Conservation (phyloP, 2,113 vertebrate genomes). For the human region DNA sequence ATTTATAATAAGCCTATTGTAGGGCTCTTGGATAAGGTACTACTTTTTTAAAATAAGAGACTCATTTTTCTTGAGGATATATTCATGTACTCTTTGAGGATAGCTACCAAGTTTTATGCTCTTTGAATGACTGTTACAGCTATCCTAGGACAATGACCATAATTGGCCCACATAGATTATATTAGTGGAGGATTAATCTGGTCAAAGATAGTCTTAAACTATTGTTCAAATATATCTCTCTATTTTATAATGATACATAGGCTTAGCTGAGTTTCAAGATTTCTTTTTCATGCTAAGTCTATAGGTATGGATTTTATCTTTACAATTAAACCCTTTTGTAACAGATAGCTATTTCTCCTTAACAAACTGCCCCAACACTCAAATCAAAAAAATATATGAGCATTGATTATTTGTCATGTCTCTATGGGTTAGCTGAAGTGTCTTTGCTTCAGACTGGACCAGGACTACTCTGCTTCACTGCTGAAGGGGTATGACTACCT, state of each 20-base stretch:
- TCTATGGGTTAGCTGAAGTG: not conserved
- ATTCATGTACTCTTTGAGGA: not conserved
- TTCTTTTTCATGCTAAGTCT: slow-evolving; percentile 27
- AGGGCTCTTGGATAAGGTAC: not conserved
- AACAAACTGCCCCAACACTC: not conserved
- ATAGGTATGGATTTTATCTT: not conserved
- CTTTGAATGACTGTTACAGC: slow-evolving; percentile 1
- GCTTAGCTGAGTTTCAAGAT: not conserved
- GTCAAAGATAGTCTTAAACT: not conserved
- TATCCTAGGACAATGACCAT: not conserved
- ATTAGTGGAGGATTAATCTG: not conserved
- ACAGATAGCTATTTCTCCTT: not conserved
- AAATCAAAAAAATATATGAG: not conserved
- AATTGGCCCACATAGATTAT: not conserved
- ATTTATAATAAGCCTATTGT: not conserved
- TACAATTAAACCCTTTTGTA: not conserved
- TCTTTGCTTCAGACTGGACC: not conserved
- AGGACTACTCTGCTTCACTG: not conserved
- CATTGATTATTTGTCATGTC: not conserved
- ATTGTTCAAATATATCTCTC: not conserved
- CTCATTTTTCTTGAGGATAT: not conserved
- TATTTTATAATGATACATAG: not conserved
- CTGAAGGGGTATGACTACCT: not conserved
- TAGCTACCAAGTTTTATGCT: not conserved
- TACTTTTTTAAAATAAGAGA: not conserved